A percentile compares a stretch with the other conserved stretches of the same genome.
Conservation (phyloP, 2,113 vertebrate species). For the Cephalopholis sonnerati region DNA sequence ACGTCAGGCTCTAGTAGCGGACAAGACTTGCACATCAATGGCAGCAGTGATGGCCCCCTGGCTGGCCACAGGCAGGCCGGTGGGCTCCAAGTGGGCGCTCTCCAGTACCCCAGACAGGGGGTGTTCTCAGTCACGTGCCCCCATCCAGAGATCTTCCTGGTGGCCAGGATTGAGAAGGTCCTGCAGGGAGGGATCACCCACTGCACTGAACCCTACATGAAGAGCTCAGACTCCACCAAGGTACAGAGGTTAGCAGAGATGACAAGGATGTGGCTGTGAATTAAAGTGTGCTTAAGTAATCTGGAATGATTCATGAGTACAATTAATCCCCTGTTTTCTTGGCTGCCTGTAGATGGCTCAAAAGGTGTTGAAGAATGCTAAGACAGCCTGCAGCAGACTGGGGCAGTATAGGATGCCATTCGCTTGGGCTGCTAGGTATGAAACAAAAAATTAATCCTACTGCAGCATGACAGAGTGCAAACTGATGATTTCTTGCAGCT, state of each 20-base stretch:
- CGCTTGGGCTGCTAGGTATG: slow-evolving; percentile 95
- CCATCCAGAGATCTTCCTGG: slow-evolving; percentile 96
- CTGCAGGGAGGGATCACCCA: slow-evolving; percentile 96
- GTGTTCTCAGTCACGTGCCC: slow-evolving; percentile 97
- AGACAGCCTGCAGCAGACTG: slow-evolving; percentile 93
- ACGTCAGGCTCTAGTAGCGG: slow-evolving; percentile 50
- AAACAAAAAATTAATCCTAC: neutral
- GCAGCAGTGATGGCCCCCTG: slow-evolving; percentile 67
- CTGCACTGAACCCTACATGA: slow-evolving; percentile 99
- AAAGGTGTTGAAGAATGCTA: slow-evolving; percentile 98
- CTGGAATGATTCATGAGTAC: neutral
- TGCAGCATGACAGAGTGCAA: neutral
- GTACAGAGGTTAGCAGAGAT: slow-evolving; percentile 73
- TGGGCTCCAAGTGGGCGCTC: slow-evolving; percentile 83
- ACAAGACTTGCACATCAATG: slow-evolving; percentile 79
- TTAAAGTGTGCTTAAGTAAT: neutral
- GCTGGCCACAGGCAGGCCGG: slow-evolving; percentile 76
- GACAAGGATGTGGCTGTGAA: neutral
- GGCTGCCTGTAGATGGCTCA: slow-evolving; percentile 87
- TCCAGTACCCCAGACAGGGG: slow-evolving; percentile 93
- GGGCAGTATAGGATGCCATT: slow-evolving; percentile 98
- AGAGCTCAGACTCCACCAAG: slow-evolving; percentile 96
- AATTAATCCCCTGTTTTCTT: slow-evolving; percentile 1
- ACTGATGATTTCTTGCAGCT: neutral
- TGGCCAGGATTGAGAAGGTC: slow-evolving; percentile 96